Conservation (phyloP, 23 tunicate genomes). For the Aplidium turbinatum region DNA sequence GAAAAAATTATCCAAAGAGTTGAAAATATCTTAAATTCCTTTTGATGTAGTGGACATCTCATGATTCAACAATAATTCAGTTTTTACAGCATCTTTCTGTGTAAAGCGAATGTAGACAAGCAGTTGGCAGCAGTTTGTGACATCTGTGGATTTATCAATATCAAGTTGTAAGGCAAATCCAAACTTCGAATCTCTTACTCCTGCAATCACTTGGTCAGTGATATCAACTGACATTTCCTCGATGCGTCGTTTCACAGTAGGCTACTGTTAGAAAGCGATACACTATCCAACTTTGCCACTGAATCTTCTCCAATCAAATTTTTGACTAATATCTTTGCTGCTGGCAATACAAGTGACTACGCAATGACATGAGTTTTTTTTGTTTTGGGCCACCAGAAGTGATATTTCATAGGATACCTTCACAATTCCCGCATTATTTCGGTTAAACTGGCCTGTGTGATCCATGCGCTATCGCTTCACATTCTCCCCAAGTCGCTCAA, state of each 20-base stretch:
- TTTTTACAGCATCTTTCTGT: conserved; percentile 15
- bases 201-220: conserved; percentile 1
- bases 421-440: conserved; percentile 40
- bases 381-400: conserved; percentile 46
- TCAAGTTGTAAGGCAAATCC: conserved; percentile 7
- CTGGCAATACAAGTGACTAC: conserved; percentile 42
- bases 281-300: conserved; percentile 32
- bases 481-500: conserved; percentile 38
- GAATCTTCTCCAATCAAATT: conserved; percentile 40
- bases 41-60: conserved; percentile 4
- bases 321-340: conserved; percentile 41
- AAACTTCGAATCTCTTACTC: conserved; percentile 4
- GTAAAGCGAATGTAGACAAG: conserved; percentile 37
- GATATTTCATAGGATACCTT: conserved; percentile 37
- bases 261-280: conserved; percentile 13
- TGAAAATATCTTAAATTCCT: conserved; percentile 13
- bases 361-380: conserved; percentile 44
- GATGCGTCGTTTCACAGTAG: conserved; percentile 12
- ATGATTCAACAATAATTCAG: conserved; percentile 1
- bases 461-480: conserved; percentile 50
- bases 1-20: conserved; percentile 18
- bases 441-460: conserved; percentile 50
- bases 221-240: conserved; percentile 4
- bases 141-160: conserved; percentile 1
- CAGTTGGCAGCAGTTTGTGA: conserved; percentile 20